Evolutionary conservation across 1,140 invertebrate species (phyloP), one percentile per base, ranked within the genome.

Genomic region (Cryptotermes secundus): DNA sequence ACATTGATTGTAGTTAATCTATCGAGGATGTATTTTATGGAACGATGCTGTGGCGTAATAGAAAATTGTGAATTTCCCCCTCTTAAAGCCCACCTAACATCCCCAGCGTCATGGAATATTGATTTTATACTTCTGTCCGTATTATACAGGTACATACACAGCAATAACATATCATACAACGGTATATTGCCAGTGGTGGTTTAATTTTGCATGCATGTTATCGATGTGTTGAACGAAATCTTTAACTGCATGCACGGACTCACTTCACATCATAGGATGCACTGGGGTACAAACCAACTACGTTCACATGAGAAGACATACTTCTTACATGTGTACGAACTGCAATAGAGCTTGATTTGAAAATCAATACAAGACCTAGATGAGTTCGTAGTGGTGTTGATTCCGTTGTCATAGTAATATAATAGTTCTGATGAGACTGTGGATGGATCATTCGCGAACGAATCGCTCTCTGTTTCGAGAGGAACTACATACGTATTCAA

Each of bases 351-450:
- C 26, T 26, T 9, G 59, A 72, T 72, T 72, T 72, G 59, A 72
- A 31, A 72, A 72, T 72, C 59, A 72, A 72, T 72, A 31, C 31
- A 2, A 31, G 6, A 31, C 59, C 59, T 72, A 72, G 26, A 72
- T 26, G 59, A 72, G n/a, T 31, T 14, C 59, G n/a, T 59, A 26
- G 53, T 31, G 59, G n/a, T 72, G 59, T 72, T 72, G 59, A 72
- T 72, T 72, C 59, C 59, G 59, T 72, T 72, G 59, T 72, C 59
- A 72, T 72, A 72, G 59, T 72, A 72, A 72, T 72, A 31, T 72
- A n/a, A n/a, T n/a, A 72, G 26, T 31, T 72, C 26, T 72, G 53
- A 59, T 59, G 53, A 59, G 53, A n/a, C n/a, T n/a, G n/a, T n/a
- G 53, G 53, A 59, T 22, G 53, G 53, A 72, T 72, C 59, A 72